Base-by-base conservation (phyloP, 2,113 vertebrate genomes). In the Clarias magur region DNA sequence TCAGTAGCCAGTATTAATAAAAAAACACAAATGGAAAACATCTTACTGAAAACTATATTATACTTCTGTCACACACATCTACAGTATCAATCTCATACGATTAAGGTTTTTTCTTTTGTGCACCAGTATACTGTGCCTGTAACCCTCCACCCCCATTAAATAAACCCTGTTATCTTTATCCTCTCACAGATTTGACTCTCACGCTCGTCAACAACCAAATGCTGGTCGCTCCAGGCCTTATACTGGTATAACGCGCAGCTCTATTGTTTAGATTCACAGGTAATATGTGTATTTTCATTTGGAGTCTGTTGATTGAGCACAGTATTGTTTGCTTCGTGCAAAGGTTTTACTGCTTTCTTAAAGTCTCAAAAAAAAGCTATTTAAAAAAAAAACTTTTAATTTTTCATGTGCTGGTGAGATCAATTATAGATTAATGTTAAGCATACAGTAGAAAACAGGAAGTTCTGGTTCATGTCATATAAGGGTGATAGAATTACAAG, bases 381-480 rank as follows among this genome's bases (percentile, higher is more conserved):
- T 23, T 17, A 57, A 54, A 53, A 83, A 34, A 53, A 63, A 81
- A 23, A 91, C 79, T 34, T 8, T 93, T 84, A 88, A 92, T 93
- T 86, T 93, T 93, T 93, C 42, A 92, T 92, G 87, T 87, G 89
- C 82, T 75, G 89, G 89, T 88, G 0, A 83, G 59, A 91, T 93
- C 59, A 93, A 94, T 94, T 92, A 93, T 93, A 75, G 54, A 94
- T 92, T 84, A 56, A 82, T 48, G 53, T 67, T 88, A 90, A 92
- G 89, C 92, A 88, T 88, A 48, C 48, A 48, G 48, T 48, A 78
- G 53, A 85, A 89, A 91, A 80, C 88, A 76, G 68, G 83, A 82
- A 78, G 42, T 57, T 88, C 57, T 59, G 53, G 59, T 82, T 73
- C 65, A 86, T 34, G 27, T 3, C 25, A 6, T 56, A 53, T 38